Base-by-base conservation (phyloP, 2,113 vertebrate species). In the Platanista minor region DNA sequence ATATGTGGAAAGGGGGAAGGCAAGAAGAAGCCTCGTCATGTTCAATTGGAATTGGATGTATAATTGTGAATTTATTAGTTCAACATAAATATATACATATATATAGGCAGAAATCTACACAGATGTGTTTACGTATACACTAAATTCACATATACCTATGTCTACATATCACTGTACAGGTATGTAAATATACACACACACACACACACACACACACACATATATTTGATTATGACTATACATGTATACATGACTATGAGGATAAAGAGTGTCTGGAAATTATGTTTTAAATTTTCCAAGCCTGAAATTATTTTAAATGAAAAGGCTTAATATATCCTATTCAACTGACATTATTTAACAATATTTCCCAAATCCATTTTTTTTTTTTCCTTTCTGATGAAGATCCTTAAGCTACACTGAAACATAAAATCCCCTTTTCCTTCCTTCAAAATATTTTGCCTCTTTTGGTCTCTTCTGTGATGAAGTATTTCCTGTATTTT, bases 31-130 rank as follows among this genome's bases (percentile, higher is more conserved):
- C 8, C 1, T n/a, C 39, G 64, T 27, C 33, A 91, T 23, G 23
- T 17, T 52, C 7, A 3, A 36, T 20, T 81, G 29, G 15, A 84
- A 80, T 33, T 31, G 11, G 18, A 84, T 20, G 14, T 61, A 74
- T 29, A 77, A 87, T 29, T 92, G 17, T 89, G 21, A 85, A 29
- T 43, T 87, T 74, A 31, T 72, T 78, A 49, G 2, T 77, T 96
- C 57, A 39, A 72, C 41, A 43, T 69, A 61, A 71, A 87, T 57
- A 39, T 29, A 54, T 54, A 54, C 18, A 39, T n/a, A 18, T 71
- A 27, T 80, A 9, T 18, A 80, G 9, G 33, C 3, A 49, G 14
- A 46, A 57, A 66, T 87, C 46, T 86, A 46, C 33, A 66, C 31
- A 77, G 20, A 59, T 49, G 4, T 57, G 25, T 66, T 64, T 83